These are phyloP conservation scores for Acleris cristana DNA, from an alignment of 2,888 invertebrate genomes.

Conservation along the genomic window DNA sequence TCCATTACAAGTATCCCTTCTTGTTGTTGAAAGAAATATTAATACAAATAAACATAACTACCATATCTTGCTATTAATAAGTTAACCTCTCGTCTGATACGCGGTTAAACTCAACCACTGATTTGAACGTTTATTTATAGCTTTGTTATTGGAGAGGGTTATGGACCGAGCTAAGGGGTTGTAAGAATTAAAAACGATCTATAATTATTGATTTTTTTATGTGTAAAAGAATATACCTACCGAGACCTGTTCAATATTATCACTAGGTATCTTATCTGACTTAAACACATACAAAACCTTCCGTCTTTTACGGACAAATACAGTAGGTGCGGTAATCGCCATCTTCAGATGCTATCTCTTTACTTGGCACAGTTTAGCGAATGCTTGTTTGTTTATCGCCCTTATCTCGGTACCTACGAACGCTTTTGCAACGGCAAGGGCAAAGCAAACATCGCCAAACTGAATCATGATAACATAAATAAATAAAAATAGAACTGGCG, in stretches of 20 bases:
- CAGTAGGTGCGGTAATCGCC: constrained; percentile 21
- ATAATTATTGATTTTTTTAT: neutral
- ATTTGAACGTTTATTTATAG: constrained; percentile 31
- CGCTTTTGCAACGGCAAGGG: constrained; percentile 23
- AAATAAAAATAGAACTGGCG: constrained; percentile 14
- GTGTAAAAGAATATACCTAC: neutral
- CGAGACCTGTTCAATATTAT: no score
- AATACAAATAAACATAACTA: neutral
- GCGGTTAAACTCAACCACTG: constrained; percentile 21
- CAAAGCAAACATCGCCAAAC: constrained; percentile 25
- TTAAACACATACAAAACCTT: neutral
- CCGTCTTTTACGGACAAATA: neutral
- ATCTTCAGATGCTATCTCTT: constrained; percentile 30
- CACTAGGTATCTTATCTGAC: no score
- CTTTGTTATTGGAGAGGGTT: constrained; percentile 20
- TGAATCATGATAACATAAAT: constrained; percentile 25
- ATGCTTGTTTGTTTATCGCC: constrained; percentile 11
- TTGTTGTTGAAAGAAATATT: no score
- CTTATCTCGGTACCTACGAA: constrained; percentile 23
- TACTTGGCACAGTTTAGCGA: constrained; percentile 26
- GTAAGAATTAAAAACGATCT: no score
- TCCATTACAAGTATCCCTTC: no score
- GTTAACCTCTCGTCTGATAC: constrained; percentile 22
- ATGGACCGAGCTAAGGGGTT: neutral
- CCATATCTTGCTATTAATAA: constrained; percentile 15